Evolutionary conservation across 2,888 invertebrate genomes (phyloP), one percentile per base, ranked within the genome.

Genomic region (Epistrophe grossulariae): DNA sequence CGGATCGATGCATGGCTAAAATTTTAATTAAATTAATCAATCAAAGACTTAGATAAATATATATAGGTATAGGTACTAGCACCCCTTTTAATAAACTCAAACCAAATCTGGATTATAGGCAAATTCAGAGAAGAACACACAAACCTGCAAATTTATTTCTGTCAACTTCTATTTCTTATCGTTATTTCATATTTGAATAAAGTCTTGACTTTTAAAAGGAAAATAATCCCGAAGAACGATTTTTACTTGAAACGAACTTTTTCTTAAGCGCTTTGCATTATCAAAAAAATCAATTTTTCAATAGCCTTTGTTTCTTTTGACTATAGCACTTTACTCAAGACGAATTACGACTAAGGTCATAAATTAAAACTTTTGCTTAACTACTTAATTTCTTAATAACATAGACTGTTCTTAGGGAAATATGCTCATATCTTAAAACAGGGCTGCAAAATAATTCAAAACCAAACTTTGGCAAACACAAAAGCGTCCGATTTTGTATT

Each of bases 381-480:
- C 74, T 74, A 74, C 76, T 74, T 74, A 80, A 80, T 73, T 66
- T 73, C 50, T 59, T 66, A 70, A 60, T 43, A 74, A 60, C 17
- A 74, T 50, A 35, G 17, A 52, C 45, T 35, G 10, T 48, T 60
- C 60, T 43, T 43, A 50, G 31, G 52, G 15, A 68, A 52, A 68
- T 79, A 66, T 50, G 40, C 59, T 59, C 35, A 66, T 52, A 50
- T 70, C 52, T 35, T 28, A 45, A 11, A 40, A 11, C 52, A 55
- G 13, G 24, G 31, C 35, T 52, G 68, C 28, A 64, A 71, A 71
- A 77, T 71, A 77, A 59, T 77, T 77, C 64, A 77, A 82, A 74
- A 64, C 81, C 71, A 77, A 82, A 82, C 62, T 82, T 82, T 82
- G 77, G 48, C 52, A 70, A 68, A 70, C 43, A 79, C 73, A 79